phyloP scores from a whole-genome alignment of 2,888 invertebrate species.

The Polyommatus icarus region DNA sequence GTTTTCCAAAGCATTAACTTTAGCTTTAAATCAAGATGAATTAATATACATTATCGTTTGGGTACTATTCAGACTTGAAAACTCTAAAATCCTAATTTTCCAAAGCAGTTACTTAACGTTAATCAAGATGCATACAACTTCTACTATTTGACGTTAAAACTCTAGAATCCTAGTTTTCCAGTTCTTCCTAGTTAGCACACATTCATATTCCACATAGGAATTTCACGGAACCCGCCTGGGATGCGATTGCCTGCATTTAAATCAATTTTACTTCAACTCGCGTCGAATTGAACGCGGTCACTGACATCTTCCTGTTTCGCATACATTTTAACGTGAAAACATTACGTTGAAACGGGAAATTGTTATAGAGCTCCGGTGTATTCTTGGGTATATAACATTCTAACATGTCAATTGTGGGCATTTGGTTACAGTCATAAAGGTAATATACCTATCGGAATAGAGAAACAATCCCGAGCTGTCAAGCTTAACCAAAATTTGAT shows the following conservation, averaged over 20 bases:
- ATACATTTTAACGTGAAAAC: conserved; percentile 53
- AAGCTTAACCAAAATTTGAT: too few species aligned
- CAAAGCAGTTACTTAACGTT: not conserved
- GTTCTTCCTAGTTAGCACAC: conserved; percentile 15
- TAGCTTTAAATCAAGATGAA: not conserved
- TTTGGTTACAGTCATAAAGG: too few species aligned
- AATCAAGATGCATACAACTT: not conserved
- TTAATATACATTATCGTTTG: not conserved
- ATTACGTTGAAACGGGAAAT: conserved; percentile 30
- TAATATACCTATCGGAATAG: too few species aligned
- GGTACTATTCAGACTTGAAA: not conserved
- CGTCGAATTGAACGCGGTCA: conserved; percentile 71
- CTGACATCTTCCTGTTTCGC: conserved; percentile 68
- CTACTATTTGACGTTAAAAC: not conserved
- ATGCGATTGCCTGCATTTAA: conserved; percentile 50
- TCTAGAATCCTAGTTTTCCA: conserved; percentile 23
- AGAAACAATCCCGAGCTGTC: too few species aligned
- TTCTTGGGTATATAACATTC: not conserved
- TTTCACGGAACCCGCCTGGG: conserved; percentile 14
- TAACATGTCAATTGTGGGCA: too few species aligned
- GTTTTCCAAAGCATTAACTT: not conserved
- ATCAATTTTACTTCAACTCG: conserved; percentile 68
- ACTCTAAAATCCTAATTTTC: not conserved
- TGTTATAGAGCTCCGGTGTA: not conserved
- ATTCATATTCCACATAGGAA: conserved; percentile 23